Conservation (phyloP, 2,113 vertebrate genomes). For the Hylia prasina region DNA sequence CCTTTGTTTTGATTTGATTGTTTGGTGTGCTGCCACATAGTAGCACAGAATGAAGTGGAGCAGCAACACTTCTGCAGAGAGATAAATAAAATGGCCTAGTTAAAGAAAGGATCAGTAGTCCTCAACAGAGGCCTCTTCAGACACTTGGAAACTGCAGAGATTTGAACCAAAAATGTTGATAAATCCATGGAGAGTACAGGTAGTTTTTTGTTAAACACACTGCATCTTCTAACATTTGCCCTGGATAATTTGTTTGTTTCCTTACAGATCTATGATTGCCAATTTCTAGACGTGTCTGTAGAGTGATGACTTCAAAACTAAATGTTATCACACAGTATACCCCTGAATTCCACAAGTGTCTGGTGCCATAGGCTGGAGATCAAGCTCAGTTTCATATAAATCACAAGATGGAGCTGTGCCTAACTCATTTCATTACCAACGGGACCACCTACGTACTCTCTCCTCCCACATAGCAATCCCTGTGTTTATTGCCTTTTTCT, state of each 20-base stretch:
- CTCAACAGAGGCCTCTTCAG: neutral
- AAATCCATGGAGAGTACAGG: neutral
- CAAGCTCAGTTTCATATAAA: neutral
- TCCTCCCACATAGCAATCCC: neutral
- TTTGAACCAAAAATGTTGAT: neutral
- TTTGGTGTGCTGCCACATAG: neutral
- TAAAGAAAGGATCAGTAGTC: neutral
- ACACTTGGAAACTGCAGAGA: neutral
- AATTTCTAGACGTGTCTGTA: neutral
- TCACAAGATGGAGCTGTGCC: neutral
- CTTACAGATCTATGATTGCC: neutral
- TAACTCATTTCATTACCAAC: neutral
- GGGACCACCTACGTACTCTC: fast-evolving
- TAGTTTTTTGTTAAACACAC: neutral
- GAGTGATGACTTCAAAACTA: neutral
- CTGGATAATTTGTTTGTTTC: neutral
- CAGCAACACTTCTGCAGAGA: neutral
- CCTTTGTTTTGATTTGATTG: neutral
- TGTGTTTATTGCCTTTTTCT: neutral
- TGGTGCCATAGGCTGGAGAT: neutral
- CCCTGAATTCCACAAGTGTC: neutral
- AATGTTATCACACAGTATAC: neutral
- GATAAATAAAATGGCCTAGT: neutral
- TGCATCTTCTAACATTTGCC: neutral
- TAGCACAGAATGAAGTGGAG: neutral